These are phyloP conservation scores for Neolamprologus toae DNA, from an alignment of 2,113 vertebrate genomes.

Conservation along the genomic window DNA sequence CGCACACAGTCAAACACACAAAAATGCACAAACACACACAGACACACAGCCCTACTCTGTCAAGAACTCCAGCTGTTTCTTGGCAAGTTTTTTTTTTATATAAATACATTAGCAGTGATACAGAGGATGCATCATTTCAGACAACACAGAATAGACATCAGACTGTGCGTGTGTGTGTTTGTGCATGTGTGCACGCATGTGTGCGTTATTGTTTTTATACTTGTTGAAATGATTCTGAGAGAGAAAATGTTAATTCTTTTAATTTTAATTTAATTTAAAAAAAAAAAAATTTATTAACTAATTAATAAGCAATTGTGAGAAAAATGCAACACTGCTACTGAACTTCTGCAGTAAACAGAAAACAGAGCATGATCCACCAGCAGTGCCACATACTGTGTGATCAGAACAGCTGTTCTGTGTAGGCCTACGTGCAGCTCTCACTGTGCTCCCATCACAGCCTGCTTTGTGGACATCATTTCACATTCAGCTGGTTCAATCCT, in stretches of 20 bases:
- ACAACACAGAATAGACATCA: background rate
- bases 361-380: background rate
- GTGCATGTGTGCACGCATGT: accelerated
- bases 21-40: background rate
- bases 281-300: background rate
- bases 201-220: background rate
- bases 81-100: background rate
- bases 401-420: background rate
- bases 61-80: conserved; percentile 22
- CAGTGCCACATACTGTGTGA: background rate
- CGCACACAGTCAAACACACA: background rate
- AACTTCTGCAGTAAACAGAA: background rate
- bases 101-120: background rate
- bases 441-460: background rate
- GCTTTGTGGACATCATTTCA: background rate
- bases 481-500: background rate
- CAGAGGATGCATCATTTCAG: background rate
- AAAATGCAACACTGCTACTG: background rate
- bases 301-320: background rate
- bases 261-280: too few relatives aligned
- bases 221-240: background rate
- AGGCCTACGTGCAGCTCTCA: background rate
- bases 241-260: background rate
- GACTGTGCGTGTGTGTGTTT: background rate
- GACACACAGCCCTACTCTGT: background rate